These are phyloP conservation scores for Ichneumoninae sp. DNA, from an alignment of 2,888 invertebrate species.

Conservation along the genomic window DNA sequence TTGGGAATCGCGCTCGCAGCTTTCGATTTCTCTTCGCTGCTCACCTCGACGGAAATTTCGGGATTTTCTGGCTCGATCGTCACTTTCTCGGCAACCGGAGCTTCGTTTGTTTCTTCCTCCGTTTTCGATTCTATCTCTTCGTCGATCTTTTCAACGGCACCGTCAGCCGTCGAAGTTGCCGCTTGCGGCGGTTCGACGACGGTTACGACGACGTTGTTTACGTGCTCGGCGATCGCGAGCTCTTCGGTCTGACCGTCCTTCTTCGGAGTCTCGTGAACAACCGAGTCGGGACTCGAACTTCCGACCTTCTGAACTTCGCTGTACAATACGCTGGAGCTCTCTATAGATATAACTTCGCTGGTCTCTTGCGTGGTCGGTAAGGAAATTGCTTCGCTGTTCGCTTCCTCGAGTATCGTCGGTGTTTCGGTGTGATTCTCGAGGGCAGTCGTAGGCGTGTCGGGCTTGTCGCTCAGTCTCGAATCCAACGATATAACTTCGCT, in stretches of 20 bases:
- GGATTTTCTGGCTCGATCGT: conserved; percentile 41
- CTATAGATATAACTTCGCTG: conserved; percentile 85
- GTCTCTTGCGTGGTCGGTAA: conserved; percentile 81
- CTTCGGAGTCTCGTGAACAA: conserved; percentile 67
- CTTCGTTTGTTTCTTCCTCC: conserved; percentile 38
- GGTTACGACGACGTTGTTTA: conserved; percentile 83
- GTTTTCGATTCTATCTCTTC: background rate
- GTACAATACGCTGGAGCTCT: conserved; percentile 86
- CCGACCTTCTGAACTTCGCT: conserved; percentile 88
- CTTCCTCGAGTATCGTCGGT: conserved; percentile 80
- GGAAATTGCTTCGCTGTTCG: conserved; percentile 77
- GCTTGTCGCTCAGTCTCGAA: conserved; percentile 85
- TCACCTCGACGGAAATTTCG: conserved; percentile 47
- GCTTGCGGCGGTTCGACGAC: conserved; percentile 79
- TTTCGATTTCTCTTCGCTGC: conserved; percentile 11
- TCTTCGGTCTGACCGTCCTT: conserved; percentile 62
- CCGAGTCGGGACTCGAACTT: conserved; percentile 73
- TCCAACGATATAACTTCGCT: conserved; percentile 85
- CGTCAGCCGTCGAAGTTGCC: conserved; percentile 51
- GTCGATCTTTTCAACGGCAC: background rate
- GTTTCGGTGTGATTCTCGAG: conserved; percentile 76
- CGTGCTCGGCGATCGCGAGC: conserved; percentile 43
- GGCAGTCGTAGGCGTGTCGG: conserved; percentile 77
- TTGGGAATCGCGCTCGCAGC: conserved; percentile 51
- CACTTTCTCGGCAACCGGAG: conserved; percentile 37